A percentile compares a stretch with the other conserved stretches of the same genome.
phyloP scores from a whole-genome alignment of 2,888 invertebrate genomes.

The Sminthurides aquaticus region DNA sequence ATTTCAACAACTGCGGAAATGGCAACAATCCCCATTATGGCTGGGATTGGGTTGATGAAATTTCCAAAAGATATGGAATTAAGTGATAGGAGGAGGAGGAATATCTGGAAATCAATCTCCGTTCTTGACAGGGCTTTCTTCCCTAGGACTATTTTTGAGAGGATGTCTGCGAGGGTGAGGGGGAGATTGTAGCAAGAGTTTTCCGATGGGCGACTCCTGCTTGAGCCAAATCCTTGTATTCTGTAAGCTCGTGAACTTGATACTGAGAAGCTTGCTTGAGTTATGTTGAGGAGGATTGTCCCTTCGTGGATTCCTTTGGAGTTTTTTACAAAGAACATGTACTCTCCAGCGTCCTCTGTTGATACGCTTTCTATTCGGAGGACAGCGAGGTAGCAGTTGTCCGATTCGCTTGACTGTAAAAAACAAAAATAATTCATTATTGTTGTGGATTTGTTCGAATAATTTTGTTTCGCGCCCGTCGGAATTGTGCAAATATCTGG shows the following conservation, averaged over 20 bases:
- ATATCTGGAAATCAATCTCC: background rate
- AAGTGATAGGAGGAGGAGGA: background rate
- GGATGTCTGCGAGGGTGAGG: background rate
- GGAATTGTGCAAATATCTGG: too few relatives aligned
- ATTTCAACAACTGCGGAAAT: too few relatives aligned
- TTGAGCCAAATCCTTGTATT: background rate
- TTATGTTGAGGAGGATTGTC: conserved; percentile 57
- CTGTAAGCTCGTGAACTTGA: conserved; percentile 34
- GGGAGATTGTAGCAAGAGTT: too few relatives aligned
- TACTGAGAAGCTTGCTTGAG: conserved; percentile 46
- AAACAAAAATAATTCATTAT: conserved; percentile 22
- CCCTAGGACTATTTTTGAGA: background rate
- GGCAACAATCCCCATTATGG: background rate
- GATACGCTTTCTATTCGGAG: conserved; percentile 55
- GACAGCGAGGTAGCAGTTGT: conserved; percentile 56
- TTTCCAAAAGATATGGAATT: background rate
- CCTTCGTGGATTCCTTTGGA: conserved; percentile 58
- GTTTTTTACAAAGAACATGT: conserved; percentile 58
- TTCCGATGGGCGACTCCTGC: background rate
- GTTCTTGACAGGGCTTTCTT: background rate
- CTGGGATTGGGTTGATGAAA: background rate
- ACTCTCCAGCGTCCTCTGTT: conserved; percentile 57
- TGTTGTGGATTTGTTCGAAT: too few relatives aligned
- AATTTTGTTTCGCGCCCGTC: too few relatives aligned
- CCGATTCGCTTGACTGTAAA: conserved; percentile 54